Percentiles rank a stretch among this genome's conserved stretches.
These are phyloP conservation scores for Macroramphosus scolopax DNA, from an alignment of 2,797 vertebrate genomes.

Conservation along the genomic window DNA sequence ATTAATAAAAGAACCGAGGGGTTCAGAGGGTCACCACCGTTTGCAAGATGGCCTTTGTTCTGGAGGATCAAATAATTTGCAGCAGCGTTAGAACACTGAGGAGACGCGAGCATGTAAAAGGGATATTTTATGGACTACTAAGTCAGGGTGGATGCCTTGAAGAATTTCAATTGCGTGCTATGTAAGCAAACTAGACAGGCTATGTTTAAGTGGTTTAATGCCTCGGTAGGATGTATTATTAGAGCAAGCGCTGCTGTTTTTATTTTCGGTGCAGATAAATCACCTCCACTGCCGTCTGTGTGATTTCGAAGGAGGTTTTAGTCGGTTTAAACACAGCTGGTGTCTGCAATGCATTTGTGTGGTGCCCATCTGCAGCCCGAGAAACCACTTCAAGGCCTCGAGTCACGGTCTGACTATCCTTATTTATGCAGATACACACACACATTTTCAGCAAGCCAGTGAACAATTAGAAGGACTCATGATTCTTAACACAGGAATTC, in stretches of 20 bases:
- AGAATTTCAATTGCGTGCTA: no score
- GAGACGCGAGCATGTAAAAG: constrained; percentile 5
- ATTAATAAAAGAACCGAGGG: no score
- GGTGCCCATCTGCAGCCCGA: constrained; percentile 44
- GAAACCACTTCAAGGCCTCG: constrained; percentile 64
- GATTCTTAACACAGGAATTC: constrained; percentile 15
- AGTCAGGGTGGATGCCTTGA: constrained; percentile 39
- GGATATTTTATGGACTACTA: constrained; percentile 27
- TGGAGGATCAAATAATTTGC: constrained; percentile 2
- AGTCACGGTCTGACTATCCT: constrained; percentile 48
- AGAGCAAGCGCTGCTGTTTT: constrained; percentile 45
- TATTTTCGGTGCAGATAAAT: constrained; percentile 66
- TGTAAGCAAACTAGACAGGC: constrained; percentile 54
- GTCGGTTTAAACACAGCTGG: constrained; percentile 73
- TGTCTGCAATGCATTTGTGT: constrained; percentile 60
- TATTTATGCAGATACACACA: constrained; percentile 23
- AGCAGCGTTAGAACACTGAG: constrained; percentile 4
- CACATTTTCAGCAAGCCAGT: constrained; percentile 12
- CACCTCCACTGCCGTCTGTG: constrained; percentile 46
- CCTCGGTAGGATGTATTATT: constrained; percentile 63
- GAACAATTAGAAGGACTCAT: constrained; percentile 16
- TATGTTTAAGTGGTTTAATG: constrained; percentile 74
- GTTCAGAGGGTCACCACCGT: constrained; percentile 5
- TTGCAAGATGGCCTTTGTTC: constrained; percentile 3
- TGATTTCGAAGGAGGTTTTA: constrained; percentile 56